Percentiles rank a stretch among this genome's conserved stretches.
phyloP scores from a whole-genome alignment of 2,888 invertebrate species.

The Ormyrus rosae region DNA sequence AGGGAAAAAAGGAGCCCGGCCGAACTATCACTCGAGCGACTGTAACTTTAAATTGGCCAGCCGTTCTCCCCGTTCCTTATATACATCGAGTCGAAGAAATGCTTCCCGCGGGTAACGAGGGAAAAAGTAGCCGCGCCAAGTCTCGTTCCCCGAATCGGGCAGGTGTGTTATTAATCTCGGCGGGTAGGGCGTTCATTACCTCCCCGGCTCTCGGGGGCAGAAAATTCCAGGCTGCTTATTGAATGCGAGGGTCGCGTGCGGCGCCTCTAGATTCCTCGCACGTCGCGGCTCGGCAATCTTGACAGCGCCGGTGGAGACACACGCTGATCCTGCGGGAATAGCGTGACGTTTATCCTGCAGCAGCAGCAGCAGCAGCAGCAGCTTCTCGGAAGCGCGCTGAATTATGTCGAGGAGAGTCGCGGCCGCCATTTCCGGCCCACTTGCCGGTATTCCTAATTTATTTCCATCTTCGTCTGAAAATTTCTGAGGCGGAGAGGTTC shows the following conservation, averaged over 20 bases:
- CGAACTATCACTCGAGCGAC: constrained; percentile 6
- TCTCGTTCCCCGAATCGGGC: too few relatives aligned
- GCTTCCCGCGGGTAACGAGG: constrained; percentile 3
- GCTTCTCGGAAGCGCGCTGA: constrained; percentile 60
- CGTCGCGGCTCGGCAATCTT: constrained; percentile 44
- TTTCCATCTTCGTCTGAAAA: constrained; percentile 22
- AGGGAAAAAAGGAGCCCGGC: not conserved
- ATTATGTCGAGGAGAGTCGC: constrained; percentile 56
- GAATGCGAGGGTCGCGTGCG: not conserved
- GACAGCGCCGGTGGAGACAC: constrained; percentile 13
- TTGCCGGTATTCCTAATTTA: constrained; percentile 17
- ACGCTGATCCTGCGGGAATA: constrained; percentile 53
- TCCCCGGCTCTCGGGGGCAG: not conserved
- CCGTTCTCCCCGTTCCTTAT: not conserved
- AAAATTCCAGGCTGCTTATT: not conserved
- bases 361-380: not conserved
- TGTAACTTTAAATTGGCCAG: constrained; percentile 50
- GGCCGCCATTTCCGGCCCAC: constrained; percentile 13
- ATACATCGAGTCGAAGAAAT: too few relatives aligned
- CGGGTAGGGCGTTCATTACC: not conserved
- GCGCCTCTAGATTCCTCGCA: constrained; percentile 46
- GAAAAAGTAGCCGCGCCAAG: constrained; percentile 1
- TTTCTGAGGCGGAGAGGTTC: constrained; percentile 2
- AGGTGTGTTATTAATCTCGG: constrained; percentile 5
- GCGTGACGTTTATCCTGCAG: constrained; percentile 60